Base-by-base conservation (phyloP, 2,113 vertebrate genomes). In the Nestor notabilis region DNA sequence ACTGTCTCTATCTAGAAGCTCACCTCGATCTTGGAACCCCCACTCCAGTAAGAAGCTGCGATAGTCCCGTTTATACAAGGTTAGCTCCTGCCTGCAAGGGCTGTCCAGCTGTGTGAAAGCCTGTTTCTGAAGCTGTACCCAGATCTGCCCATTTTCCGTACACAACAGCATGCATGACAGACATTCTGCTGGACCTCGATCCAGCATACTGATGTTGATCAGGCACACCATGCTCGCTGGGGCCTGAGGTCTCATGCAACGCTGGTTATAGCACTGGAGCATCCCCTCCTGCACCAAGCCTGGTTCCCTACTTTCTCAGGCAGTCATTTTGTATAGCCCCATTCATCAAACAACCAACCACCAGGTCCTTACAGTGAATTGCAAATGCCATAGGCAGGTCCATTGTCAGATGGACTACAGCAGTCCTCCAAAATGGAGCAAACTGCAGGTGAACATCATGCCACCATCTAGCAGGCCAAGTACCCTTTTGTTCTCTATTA, bases 171-270 rank as follows among this genome's bases (percentile, higher is more conserved):
- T 19, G 14, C 5, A 37, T 21, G 31, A 27, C 7, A 63, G 60
- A 16, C 25, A 6, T 39, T 33, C 53, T 83, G 37, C 49, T 47
- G n/a, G 29, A 43, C 43, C 35, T 47, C 4, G 3, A 1, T 64
- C 35, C 65, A 74, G 63, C 47, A 39, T 0, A 2, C 39, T 47
- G 58, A 21, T 1, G 0, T 2, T 21, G 17, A 0, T 21, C 1
- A 0, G 56, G 27, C 64, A 84, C 74, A 33, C 29, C 29, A n/a
- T 0, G 0, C 14, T 58, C 2, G 2, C 35, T 49, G 56, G 41
- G 41, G 21, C 28, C 46, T 33, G 39, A 52, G 11, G 7, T 47
- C 29, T 52, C 19, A 2, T 1, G 2, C 43, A 47, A 18, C 3
- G 3, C 49, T 4, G 3, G 16, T 29, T 83, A 41, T 14, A 44